Percentiles rank a stretch among this genome's conserved stretches.
Conservation (phyloP, 2,888 invertebrate genomes). For the Drosophila meridionalis region DNA sequence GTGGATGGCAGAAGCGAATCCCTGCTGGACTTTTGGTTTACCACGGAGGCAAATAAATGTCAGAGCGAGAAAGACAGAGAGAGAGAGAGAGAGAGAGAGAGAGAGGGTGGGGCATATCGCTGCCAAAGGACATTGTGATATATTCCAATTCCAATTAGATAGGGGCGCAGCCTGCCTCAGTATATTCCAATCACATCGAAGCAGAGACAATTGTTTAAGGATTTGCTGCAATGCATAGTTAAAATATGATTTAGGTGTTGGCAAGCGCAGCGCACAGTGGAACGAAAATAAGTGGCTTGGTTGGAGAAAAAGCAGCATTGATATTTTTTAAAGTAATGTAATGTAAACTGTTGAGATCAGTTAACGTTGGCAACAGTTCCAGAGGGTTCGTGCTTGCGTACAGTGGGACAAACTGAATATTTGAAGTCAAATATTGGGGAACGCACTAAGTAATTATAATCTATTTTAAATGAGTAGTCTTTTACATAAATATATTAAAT, state of each 20-base stretch:
- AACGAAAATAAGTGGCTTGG: background rate
- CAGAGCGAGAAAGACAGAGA: background rate
- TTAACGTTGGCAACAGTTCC: too few relatives aligned
- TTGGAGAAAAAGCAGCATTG: too few relatives aligned
- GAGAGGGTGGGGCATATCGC: background rate
- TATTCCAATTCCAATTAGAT: conserved; percentile 45
- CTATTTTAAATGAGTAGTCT: too few relatives aligned
- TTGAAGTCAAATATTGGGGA: too few relatives aligned
- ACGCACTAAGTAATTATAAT: too few relatives aligned
- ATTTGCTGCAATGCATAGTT: background rate
- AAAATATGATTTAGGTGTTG: background rate
- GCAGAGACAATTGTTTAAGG: background rate
- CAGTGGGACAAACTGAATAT: too few relatives aligned
- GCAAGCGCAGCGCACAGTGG: background rate
- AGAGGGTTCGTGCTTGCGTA: too few relatives aligned
- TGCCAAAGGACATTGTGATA: conserved; percentile 28
- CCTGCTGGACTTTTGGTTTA: conserved; percentile 18
- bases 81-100: background rate
- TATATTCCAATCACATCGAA: background rate
- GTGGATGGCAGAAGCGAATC: conserved; percentile 9
- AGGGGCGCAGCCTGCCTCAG: background rate
- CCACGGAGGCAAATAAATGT: conserved; percentile 36
- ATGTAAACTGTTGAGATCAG: too few relatives aligned
- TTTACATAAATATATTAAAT: too few relatives aligned
- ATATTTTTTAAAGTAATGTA: too few relatives aligned